phyloP scores from a whole-genome alignment of 1,140 invertebrate species.

The Ptiloglossa arizonensis region DNA sequence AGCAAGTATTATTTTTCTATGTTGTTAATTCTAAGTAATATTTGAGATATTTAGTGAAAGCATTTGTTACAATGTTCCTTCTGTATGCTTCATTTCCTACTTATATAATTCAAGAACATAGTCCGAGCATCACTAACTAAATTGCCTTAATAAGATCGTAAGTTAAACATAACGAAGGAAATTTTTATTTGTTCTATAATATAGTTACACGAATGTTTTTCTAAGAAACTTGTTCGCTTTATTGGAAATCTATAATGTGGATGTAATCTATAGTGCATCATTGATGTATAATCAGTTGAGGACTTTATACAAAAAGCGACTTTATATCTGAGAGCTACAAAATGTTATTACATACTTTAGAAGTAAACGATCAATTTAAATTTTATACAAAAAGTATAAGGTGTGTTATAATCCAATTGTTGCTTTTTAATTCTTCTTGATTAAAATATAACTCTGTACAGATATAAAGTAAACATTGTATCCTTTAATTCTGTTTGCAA shows the following conservation, averaged over 20 bases:
- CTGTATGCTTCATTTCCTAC: constrained; percentile 14
- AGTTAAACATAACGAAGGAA: not conserved
- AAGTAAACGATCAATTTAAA: not conserved
- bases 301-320: constrained; percentile 16
- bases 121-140: constrained; percentile 20
- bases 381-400: not conserved
- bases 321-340: constrained; percentile 61
- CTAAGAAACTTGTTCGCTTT: constrained; percentile 56
- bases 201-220: constrained; percentile 15
- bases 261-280: constrained; percentile 17
- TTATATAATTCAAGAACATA: constrained; percentile 7
- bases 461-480: not conserved
- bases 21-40: constrained; percentile 26
- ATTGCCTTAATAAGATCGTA: constrained; percentile 31
- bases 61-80: constrained; percentile 5
- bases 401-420: not conserved
- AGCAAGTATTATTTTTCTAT: constrained; percentile 31
- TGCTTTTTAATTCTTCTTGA: not conserved
- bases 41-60: constrained; percentile 14
- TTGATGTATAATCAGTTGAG: constrained; percentile 47
- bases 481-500: not conserved
- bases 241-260: constrained; percentile 50
- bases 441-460: not conserved
- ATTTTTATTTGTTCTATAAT: constrained; percentile 24
- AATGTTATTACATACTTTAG: constrained; percentile 7